phyloP scores from a whole-genome alignment of 2,113 vertebrate species.

The Eurypyga helias region DNA sequence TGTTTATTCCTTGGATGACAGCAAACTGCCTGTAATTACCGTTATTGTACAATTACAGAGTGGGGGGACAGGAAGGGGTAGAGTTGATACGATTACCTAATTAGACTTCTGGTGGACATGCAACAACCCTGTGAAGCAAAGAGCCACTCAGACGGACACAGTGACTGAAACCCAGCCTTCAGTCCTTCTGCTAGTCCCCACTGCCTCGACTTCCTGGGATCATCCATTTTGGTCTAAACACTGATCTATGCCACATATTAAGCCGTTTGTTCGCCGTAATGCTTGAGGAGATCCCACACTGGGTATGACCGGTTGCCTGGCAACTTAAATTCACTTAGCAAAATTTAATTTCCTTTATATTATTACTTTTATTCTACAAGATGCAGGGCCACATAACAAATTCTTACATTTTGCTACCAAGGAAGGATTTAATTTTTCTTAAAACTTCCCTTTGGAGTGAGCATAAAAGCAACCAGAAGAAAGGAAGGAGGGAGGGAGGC shows the following conservation, averaged over 20 bases:
- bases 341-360: constrained; percentile 37
- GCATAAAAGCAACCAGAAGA: not conserved
- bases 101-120: not conserved
- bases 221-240: not conserved
- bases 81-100: not conserved
- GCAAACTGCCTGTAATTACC: not conserved
- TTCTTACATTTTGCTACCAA: not conserved
- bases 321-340: constrained; percentile 31
- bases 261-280: not conserved
- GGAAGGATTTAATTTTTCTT: not conserved
- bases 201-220: not conserved
- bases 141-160: rapidly evolving
- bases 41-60: not conserved
- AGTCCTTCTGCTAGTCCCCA: not conserved
- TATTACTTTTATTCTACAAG: not conserved
- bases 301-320: not conserved
- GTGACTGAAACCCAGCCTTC: not conserved
- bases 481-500: not conserved
- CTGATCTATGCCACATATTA: not conserved
- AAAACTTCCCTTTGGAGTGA: not conserved
- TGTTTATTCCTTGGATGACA: not conserved
- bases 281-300: not conserved
- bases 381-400: not conserved
- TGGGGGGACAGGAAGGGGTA: not conserved
- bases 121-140: not conserved